A percentile compares a stretch with the other conserved stretches of the same genome.
These are phyloP conservation scores for Seriola rivoliana DNA, from an alignment of 2,113 vertebrate genomes.

Conservation along the genomic window DNA sequence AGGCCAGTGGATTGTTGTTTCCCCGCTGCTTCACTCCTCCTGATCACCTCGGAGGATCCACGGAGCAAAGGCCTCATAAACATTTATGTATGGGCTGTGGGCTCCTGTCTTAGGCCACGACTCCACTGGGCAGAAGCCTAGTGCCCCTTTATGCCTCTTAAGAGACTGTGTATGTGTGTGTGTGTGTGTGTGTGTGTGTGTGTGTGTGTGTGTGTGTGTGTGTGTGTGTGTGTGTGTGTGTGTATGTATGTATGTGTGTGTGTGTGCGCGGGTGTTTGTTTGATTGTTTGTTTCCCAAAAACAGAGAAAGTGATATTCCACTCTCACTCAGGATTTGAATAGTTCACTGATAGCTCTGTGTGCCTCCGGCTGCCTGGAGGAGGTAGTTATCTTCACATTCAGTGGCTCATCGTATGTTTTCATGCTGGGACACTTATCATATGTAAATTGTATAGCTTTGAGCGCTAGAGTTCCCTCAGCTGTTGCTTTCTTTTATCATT, in stretches of 20 bases:
- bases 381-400: conserved; percentile 71
- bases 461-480: conserved; percentile 60
- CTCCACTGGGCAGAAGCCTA: conserved; percentile 67
- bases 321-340: conserved; percentile 52
- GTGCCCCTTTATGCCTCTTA: conserved; percentile 83
- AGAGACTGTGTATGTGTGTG: conserved; percentile 66
- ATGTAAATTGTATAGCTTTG: conserved; percentile 78
- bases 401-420: conserved; percentile 73
- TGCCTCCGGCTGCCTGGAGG: conserved; percentile 52
- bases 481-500: conserved; percentile 76
- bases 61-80: conserved; percentile 84
- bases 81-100: conserved; percentile 80
- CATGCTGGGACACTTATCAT: conserved; percentile 77
- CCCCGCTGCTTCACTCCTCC: conserved; percentile 71
- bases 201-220: conserved; percentile 31
- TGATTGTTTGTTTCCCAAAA: conserved; percentile 55
- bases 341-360: conserved; percentile 34
- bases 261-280: conserved; percentile 15
- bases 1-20: conserved; percentile 75
- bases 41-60: conserved; percentile 82
- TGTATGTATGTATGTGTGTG: conserved; percentile 25
- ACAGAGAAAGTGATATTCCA: conserved; percentile 59
- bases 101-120: conserved; percentile 73
- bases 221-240: conserved; percentile 23
- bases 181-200: conserved; percentile 17